Evolutionary conservation across 2,797 vertebrate genomes (phyloP).

Genomic region (Tympanoctomys barrerae): DNA sequence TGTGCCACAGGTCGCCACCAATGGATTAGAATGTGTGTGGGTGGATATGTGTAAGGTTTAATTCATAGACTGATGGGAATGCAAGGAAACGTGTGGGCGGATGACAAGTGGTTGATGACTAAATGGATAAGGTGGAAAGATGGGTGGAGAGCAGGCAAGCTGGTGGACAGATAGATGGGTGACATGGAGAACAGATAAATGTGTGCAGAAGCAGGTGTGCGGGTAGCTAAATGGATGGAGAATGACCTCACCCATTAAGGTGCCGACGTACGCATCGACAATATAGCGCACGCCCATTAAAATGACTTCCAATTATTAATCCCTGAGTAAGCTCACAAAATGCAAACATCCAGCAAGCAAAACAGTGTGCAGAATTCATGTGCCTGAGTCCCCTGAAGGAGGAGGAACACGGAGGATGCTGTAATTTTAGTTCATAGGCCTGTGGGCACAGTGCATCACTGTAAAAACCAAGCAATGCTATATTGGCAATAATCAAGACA

Average conservation of each 20-base stretch:
- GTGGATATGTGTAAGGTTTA: not conserved
- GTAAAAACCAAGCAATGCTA: not conserved
- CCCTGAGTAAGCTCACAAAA: not conserved
- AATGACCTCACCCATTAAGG: not conserved
- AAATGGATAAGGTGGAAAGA: not conserved
- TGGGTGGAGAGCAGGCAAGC: not conserved
- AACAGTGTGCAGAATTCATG: not conserved
- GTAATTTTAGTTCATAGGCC: not conserved
- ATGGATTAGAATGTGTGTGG: not conserved
- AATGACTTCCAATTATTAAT: not conserved
- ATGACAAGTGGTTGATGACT: not conserved
- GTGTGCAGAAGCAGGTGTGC: not conserved
- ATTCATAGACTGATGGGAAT: not conserved
- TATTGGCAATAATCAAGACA: not conserved
- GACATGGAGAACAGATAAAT: not conserved
- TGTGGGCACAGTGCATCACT: not conserved
- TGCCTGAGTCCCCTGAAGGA: not conserved
- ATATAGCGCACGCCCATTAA: not conserved
- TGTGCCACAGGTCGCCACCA: not conserved
- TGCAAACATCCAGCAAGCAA: not conserved
- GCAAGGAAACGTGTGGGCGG: not conserved
- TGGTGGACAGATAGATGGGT: no score
- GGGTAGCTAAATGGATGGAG: constrained; percentile 1
- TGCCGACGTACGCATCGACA: not conserved
- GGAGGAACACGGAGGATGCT: not conserved